Evolutionary conservation across 2,888 invertebrate species (phyloP), one percentile per base, ranked within the genome.

Genomic region (Callosobruchus maculatus): DNA sequence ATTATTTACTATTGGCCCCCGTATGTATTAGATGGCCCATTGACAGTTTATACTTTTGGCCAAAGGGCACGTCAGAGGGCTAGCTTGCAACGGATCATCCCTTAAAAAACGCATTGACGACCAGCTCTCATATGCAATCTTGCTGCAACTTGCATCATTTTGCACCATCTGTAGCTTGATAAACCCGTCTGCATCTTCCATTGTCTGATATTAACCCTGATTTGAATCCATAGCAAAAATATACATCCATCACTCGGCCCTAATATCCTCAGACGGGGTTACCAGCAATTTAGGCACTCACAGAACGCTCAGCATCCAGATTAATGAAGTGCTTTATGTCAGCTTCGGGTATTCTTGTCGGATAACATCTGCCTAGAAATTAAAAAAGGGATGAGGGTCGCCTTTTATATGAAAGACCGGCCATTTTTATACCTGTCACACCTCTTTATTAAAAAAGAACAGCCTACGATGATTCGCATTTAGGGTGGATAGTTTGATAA

Each of bases 361-460:
- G 18, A 18, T 5, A 77, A 74, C 78, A 76, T 75, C 77, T 76
- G 78, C 77, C 74, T 71, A 26, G 66, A 72, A 74, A 73, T 49
- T 49, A 49, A 49, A 49, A 49, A 49, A 49, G 49, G 49, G 49
- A 49, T 49, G 49, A 49, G 49, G 49, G 49, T 49, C 49, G 49
- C 49, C 49, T 49, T 49, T 49, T 30, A 70, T 70, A 70, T 71
- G 72, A 76, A 73, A 49, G 74, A 73, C 73, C 73, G 67, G 49
- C 67, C 77, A 73, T 77, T 75, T 77, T 76, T 78, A 72, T 79
- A 79, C 79, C 79, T 79, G 78, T 79, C 77, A 79, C 75, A 76
- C 77, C 79, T 79, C 75, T 77, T 75, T 78, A 77, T 76, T 76
- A 74, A 75, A 77, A 75, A 75, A 74, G 74, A 76, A 71, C 49